Base-by-base conservation (phyloP, 2,888 invertebrate species). In the Tetramorium bicarinatum region DNA sequence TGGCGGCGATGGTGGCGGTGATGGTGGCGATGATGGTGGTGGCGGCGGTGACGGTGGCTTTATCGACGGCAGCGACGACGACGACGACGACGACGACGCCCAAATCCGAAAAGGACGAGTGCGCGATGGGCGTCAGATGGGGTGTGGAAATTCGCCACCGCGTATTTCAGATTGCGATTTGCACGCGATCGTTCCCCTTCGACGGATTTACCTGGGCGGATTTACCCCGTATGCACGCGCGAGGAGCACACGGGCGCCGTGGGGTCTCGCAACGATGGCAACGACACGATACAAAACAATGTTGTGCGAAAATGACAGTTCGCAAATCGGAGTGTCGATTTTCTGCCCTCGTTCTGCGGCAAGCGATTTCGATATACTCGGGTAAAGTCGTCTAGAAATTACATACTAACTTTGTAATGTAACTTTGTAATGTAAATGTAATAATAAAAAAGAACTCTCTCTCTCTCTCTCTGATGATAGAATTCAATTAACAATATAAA, bases 71-170 rank as follows among this genome's bases (percentile, higher is more conserved):
- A 66, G 15, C 7, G 54, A 13, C 25, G 62, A 21, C 25, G 80
- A 11, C 29, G 74, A 21, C 41, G 67, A 67, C 56, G 86, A 82
- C 83, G 87, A 85, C 86, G 88, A 84, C 87, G 86, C 87, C 87
- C 85, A 90, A 90, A 88, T 86, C 84, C 82, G 52, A 85, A 34
- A 85, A 87, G 85, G 85, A 79, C 54, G 83, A 75, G 47, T 49
- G 15, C 47, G 34, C 47, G 59, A 44, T 47, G 66, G 49, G 52
- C 29, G 77, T 49, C 74, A 64, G 56, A 44, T 64, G 47, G 62
- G 62, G 76, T 83, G 84, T 44, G 76, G 67, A 76, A 84, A 79
- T 82, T 81, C 71, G 61, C 64, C 18, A 62, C 21, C 49, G 75
- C 54, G 47, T 56, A 85, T 54, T 74, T 77, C 44, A 52, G 61